A percentile compares a stretch with the other conserved stretches of the same genome.
phyloP scores from a whole-genome alignment of 2,797 vertebrate genomes.

The Enoplosus armatus region DNA sequence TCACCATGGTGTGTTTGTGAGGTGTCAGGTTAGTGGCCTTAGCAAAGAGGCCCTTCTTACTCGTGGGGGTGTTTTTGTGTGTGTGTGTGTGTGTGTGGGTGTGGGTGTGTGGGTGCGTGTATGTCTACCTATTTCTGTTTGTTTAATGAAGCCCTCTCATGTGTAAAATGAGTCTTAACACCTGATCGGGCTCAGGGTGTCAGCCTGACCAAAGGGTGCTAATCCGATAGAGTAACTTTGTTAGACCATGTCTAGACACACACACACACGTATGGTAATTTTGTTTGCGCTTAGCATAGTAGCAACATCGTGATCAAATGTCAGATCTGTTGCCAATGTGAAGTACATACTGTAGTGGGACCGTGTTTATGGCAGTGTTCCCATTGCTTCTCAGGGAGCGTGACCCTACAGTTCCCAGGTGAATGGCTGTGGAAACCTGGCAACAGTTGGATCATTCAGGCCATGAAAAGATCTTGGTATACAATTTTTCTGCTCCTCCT shows the following conservation, averaged over 20 bases:
- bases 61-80: background rate
- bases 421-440: constrained; percentile 39
- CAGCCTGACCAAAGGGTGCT: constrained; percentile 26
- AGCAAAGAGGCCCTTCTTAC: constrained; percentile 13
- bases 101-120: constrained; percentile 11
- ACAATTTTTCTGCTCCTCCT: constrained; percentile 14
- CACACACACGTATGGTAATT: background rate
- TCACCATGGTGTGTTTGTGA: constrained; percentile 50
- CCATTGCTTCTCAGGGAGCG: constrained; percentile 7
- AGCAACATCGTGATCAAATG: background rate
- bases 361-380: constrained; percentile 28
- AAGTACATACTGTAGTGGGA: background rate
- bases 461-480: constrained; percentile 22
- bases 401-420: constrained; percentile 41
- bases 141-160: constrained; percentile 49
- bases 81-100: constrained; percentile 21
- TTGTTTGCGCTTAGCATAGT: constrained; percentile 8
- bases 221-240: constrained; percentile 53
- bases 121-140: constrained; percentile 30
- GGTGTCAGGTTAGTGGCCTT: constrained; percentile 76
- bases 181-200: constrained; percentile 48
- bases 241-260: constrained; percentile 44
- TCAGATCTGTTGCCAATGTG: constrained; percentile 5
- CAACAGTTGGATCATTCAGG: constrained; percentile 41
- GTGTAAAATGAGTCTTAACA: constrained; percentile 68